phyloP scores from a whole-genome alignment of 2,797 vertebrate genomes.

The Poliocrania exsul region DNA sequence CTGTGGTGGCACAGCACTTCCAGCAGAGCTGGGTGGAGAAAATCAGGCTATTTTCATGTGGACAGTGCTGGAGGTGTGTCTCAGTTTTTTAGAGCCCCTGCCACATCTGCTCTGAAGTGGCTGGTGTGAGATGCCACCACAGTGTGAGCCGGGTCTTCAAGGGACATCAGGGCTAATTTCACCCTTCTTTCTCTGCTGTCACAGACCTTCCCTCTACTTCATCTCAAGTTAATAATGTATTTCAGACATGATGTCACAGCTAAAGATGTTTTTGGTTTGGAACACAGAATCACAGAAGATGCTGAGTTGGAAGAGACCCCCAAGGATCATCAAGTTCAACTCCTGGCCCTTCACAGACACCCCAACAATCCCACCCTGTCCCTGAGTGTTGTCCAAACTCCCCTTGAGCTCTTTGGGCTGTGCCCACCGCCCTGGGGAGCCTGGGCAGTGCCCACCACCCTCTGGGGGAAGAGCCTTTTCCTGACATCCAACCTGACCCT shows the following conservation, averaged over 20 bases:
- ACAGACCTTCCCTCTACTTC: background rate
- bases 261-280: background rate
- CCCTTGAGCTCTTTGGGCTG: background rate
- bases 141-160: background rate
- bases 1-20: background rate
- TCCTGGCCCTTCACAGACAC: accelerated
- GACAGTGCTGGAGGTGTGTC: background rate
- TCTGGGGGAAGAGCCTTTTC: background rate
- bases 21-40: background rate
- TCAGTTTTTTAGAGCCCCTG: background rate
- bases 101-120: background rate
- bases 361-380: background rate
- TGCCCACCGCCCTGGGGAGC: background rate
- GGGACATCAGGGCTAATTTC: background rate
- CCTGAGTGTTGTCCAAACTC: accelerated
- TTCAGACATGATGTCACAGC: background rate
- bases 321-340: accelerated
- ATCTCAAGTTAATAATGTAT: accelerated
- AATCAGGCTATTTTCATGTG: background rate
- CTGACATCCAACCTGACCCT: accelerated
- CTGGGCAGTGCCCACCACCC: background rate
- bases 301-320: background rate
- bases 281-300: background rate
- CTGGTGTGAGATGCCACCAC: background rate
- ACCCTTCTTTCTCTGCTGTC: background rate